Evolutionary conservation across 2,797 vertebrate genomes (phyloP).

Genomic region (Pterois miles): DNA sequence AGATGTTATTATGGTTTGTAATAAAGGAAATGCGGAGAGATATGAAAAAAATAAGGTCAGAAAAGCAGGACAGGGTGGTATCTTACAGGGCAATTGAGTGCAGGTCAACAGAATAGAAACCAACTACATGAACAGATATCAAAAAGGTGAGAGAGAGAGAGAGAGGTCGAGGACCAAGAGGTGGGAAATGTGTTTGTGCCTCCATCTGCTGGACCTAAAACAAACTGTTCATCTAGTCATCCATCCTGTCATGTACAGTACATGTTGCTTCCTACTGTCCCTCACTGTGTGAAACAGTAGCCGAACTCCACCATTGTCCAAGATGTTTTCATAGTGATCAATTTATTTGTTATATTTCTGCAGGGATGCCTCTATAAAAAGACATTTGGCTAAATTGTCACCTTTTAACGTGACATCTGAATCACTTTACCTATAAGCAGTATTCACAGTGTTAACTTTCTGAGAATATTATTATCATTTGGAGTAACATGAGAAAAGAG

Average conservation of each 20-base stretch:
- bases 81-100: neutral
- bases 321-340: neutral
- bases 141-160: neutral
- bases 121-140: neutral
- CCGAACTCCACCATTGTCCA: neutral
- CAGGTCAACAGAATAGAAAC: neutral
- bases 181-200: constrained; percentile 21
- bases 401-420: neutral
- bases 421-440: neutral
- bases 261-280: neutral
- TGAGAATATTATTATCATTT: neutral
- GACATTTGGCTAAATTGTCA: neutral
- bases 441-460: neutral
- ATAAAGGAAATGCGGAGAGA: neutral
- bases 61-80: neutral
- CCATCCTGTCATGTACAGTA: neutral
- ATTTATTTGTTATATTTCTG: neutral
- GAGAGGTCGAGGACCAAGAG: neutral
- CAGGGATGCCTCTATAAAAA: no score
- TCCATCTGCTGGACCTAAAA: constrained; percentile 69
- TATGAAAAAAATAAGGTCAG: neutral
- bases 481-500: no score
- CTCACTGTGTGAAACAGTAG: neutral
- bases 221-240: constrained; percentile 7
- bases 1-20: neutral